Evolutionary conservation across 2,113 vertebrate species (phyloP).

Genomic region (Cyprinodon tularosa): DNA sequence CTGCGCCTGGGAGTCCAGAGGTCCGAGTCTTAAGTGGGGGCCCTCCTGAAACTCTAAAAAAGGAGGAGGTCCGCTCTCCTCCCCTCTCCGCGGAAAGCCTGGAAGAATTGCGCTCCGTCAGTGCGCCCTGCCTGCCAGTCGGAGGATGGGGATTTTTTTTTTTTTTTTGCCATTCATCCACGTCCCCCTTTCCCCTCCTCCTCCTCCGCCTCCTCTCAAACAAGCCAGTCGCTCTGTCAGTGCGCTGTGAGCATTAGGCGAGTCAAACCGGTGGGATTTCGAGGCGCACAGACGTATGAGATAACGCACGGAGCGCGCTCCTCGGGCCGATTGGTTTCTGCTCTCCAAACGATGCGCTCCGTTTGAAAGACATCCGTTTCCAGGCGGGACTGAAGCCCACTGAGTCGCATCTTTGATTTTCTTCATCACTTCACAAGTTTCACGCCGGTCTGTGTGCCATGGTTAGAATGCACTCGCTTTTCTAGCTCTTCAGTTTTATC

Average conservation of each 20-base stretch:
- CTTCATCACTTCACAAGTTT: conserved; percentile 53
- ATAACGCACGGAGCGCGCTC: conserved; percentile 51
- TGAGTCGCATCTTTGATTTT: conserved; percentile 1
- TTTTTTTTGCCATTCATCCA: conserved; percentile 33
- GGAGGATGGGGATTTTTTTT: conserved; percentile 73
- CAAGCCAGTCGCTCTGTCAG: conserved; percentile 77
- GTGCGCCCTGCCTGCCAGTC: conserved; percentile 74
- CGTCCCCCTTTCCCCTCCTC: conserved; percentile 42
- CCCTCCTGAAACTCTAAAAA: conserved; percentile 42
- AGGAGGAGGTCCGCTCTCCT: conserved; percentile 29
- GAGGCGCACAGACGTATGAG: conserved; percentile 61
- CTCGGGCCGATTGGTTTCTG: conserved; percentile 36
- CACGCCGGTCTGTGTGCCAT: conserved; percentile 26
- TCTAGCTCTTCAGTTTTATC: conserved; percentile 40
- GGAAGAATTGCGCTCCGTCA: conserved; percentile 68
- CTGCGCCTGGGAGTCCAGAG: conserved; percentile 61
- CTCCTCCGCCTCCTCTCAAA: conserved; percentile 63
- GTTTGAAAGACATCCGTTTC: conserved; percentile 37
- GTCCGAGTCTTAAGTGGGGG: conserved; percentile 57
- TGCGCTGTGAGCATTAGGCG: conserved; percentile 73
- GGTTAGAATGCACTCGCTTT: conserved; percentile 33
- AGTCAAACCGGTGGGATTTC: conserved; percentile 75
- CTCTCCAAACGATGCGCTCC: conserved; percentile 56
- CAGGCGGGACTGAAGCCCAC: conserved; percentile 27
- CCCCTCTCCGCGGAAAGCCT: conserved; percentile 28